Evolutionary conservation across 2,113 vertebrate species (phyloP).

Genomic region (Silurus asotus): DNA sequence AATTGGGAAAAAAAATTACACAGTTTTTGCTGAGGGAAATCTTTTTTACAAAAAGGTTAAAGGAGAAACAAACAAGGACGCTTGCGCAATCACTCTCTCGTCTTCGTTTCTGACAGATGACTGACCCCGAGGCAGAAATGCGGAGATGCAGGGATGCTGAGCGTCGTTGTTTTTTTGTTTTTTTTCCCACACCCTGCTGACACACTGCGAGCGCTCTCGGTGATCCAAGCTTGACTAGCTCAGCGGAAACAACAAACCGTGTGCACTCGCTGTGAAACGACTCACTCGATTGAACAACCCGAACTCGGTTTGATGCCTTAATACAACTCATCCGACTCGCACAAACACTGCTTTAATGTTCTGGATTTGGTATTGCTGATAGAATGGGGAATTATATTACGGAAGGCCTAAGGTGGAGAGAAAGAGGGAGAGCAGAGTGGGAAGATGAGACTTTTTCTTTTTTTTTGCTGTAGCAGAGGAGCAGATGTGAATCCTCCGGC

Average conservation of each 20-base stretch:
- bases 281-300: constrained; percentile 4
- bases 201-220: constrained; percentile 14
- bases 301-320: constrained; percentile 21
- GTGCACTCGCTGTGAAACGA: constrained; percentile 13
- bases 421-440: neutral
- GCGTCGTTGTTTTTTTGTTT: constrained; percentile 6
- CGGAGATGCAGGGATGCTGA: neutral
- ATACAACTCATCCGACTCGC: neutral
- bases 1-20: neutral
- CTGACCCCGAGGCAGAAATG: neutral
- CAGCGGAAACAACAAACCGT: constrained; percentile 23
- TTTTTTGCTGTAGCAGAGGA: constrained; percentile 9
- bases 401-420: neutral
- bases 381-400: constrained; percentile 19
- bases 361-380: constrained; percentile 15
- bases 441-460: neutral
- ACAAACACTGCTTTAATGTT: neutral
- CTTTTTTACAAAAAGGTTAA: neutral
- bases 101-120: constrained; percentile 7
- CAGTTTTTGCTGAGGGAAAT: neutral
- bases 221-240: constrained; percentile 38
- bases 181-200: constrained; percentile 22
- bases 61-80: neutral
- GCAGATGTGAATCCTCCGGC: constrained; percentile 23
- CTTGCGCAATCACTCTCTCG: neutral